Base-by-base conservation (phyloP, 2,888 invertebrate species). In the Azorinus chamasolen region DNA sequence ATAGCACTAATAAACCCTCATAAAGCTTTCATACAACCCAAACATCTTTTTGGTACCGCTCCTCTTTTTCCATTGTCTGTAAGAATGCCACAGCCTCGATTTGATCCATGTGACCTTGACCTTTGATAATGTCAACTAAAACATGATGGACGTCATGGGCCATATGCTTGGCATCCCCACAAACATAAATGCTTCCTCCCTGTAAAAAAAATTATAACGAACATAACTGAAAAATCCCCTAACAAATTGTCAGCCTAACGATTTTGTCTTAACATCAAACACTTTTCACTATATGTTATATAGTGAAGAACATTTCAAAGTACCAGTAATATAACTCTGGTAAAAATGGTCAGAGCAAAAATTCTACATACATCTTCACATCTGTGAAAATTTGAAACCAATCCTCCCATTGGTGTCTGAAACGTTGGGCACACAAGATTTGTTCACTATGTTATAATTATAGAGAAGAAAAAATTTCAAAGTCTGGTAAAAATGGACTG, bases 161-260 rank as follows among this genome's bases (percentile, higher is more conserved):
- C 98, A 99, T 99, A 88, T 96, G 96, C 89, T 97, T 98, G 0
- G 98, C 95, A 93, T 96, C 98, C 4, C 89, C 88, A 77, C 89
- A 89, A 5, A 89, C 77, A 68, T 87, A 88, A 5, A 88, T 46
- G 57, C 82, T 74, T 14, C 84, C 87, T 4, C 81, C 98, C 99
- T 1, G 98, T 97, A 65, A 98, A 43, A 45, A 25, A 55, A 22
- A 1, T 2, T 22, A 10, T 25, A 1, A 39, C 51, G 10, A 18
- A 20, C 6, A 53, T 22, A 53, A 41, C 20, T 27, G n/a, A 16
- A 25, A 43, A 41, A 58, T 20, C 10, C 1, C 37, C 5, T 2
- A 20, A 1, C 37, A 57, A 57, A 41, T 4, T 22, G 10, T 41
- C 12, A 1, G 41, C 14, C n/a, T n/a, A n/a, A n/a, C n/a, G n/a